A percentile compares a stretch with the other conserved stretches of the same genome.
These are phyloP conservation scores for Phaedon cochleariae DNA, from an alignment of 2,888 invertebrate genomes.

Conservation along the genomic window DNA sequence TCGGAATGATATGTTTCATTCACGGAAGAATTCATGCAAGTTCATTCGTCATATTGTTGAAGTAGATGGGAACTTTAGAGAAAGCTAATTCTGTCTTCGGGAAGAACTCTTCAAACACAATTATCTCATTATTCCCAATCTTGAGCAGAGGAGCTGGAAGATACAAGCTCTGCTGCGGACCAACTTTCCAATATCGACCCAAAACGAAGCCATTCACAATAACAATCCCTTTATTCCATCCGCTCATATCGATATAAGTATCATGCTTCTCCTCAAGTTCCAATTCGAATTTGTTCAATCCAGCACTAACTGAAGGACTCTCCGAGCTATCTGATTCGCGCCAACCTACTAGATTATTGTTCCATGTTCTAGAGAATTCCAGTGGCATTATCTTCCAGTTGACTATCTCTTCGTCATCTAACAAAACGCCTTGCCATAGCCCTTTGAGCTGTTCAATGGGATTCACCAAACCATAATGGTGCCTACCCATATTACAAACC, in stretches of 20 bases:
- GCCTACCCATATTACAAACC: conserved; percentile 83
- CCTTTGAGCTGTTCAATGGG: conserved; percentile 54
- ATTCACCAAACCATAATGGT: conserved; percentile 71
- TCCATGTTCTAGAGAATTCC: conserved; percentile 61
- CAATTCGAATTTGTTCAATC: too few relatives aligned
- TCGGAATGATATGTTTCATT: too few relatives aligned
- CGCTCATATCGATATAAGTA: conserved; percentile 12
- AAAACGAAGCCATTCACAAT: conserved; percentile 86
- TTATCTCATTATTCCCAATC: conserved; percentile 58
- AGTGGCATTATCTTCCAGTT: conserved; percentile 62
- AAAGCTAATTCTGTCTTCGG: conserved; percentile 41
- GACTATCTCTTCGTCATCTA: conserved; percentile 48
- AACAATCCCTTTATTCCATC: conserved; percentile 53
- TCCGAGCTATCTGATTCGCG: not conserved
- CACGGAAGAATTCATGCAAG: too few relatives aligned
- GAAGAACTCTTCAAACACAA: conserved; percentile 54
- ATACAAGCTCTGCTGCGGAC: conserved; percentile 84
- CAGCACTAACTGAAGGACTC: not conserved
- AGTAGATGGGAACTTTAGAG: conserved; percentile 43
- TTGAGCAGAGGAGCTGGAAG: conserved; percentile 78
- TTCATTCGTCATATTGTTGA: too few relatives aligned
- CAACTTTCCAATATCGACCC: conserved; percentile 84
- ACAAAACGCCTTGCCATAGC: conserved; percentile 58
- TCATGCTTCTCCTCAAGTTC: not conserved
- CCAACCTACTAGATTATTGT: conserved; percentile 53